Conservation (phyloP, 53 echinoderm and acorn worm genomes). For the Crossaster papposus region DNA sequence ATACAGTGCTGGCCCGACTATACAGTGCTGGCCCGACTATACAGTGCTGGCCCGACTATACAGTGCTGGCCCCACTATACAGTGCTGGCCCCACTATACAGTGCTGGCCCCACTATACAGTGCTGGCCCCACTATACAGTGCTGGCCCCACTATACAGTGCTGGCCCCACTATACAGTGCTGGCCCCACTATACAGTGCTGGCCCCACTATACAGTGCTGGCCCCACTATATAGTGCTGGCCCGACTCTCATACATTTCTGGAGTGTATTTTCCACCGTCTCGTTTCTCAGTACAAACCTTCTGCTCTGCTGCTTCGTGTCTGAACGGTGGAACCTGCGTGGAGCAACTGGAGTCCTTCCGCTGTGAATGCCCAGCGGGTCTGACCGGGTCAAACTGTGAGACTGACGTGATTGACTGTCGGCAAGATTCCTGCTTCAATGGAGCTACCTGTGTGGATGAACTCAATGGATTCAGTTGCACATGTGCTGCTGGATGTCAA, state of each 20-base stretch:
- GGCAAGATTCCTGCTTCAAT: constrained; percentile 70
- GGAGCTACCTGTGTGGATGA: constrained; percentile 68
- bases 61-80: too few relatives aligned
- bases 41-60: too few relatives aligned
- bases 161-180: too few relatives aligned
- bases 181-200: too few relatives aligned
- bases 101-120: too few relatives aligned
- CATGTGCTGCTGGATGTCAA: constrained; percentile 63
- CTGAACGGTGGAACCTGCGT: constrained; percentile 74
- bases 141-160: too few relatives aligned
- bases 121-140: too few relatives aligned
- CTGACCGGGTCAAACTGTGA: constrained; percentile 62
- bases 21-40: too few relatives aligned
- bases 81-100: too few relatives aligned
- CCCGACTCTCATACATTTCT: background rate
- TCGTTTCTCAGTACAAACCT: constrained; percentile 20
- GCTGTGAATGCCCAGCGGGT: constrained; percentile 67
- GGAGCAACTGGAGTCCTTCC: constrained; percentile 39
- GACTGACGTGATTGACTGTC: constrained; percentile 60
- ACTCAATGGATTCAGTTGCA: constrained; percentile 59
- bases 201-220: too few relatives aligned
- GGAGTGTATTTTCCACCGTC: background rate
- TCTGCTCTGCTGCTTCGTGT: constrained; percentile 73
- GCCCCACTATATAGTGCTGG: too few relatives aligned
- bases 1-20: too few relatives aligned